A percentile compares a stretch with the other conserved stretches of the same genome.
Conservation (phyloP, 1,140 invertebrate species). For the Argopecten irradians region DNA sequence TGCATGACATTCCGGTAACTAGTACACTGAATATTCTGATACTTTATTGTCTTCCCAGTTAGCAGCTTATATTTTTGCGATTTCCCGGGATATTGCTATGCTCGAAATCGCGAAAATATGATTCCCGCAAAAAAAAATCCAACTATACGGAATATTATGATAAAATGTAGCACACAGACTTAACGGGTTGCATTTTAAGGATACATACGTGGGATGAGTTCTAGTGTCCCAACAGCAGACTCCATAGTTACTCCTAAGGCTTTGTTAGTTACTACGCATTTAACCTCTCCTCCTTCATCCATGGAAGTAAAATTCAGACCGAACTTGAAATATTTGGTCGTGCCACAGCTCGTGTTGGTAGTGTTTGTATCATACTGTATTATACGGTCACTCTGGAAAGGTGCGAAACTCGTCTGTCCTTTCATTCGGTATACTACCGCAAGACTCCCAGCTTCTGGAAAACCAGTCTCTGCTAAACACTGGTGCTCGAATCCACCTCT, state of each 20-base stretch:
- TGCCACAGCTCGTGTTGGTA: neutral
- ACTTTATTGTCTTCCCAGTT: too few species aligned
- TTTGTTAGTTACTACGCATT: neutral
- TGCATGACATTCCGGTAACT: too few species aligned
- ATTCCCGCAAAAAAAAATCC: too few species aligned
- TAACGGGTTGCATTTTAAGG: neutral
- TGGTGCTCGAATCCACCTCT: neutral
- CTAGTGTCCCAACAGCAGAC: neutral
- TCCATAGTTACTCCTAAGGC: neutral
- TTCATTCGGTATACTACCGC: neutral
- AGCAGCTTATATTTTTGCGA: too few species aligned
- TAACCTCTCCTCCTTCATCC: neutral
- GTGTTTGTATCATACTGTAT: neutral
- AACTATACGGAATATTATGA: too few species aligned
- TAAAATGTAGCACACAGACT: too few species aligned
- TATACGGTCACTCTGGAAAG: neutral
- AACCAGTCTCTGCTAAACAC: neutral
- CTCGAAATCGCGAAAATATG: too few species aligned
- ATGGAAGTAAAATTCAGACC: neutral
- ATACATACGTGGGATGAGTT: neutral
- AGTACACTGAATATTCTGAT: too few species aligned
- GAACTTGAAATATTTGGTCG: neutral
- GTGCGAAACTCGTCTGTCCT: neutral
- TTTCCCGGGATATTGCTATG: too few species aligned
- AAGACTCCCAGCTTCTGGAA: neutral